phyloP scores from a whole-genome alignment of 2,888 invertebrate genomes.

The Cosmia trapezina region DNA sequence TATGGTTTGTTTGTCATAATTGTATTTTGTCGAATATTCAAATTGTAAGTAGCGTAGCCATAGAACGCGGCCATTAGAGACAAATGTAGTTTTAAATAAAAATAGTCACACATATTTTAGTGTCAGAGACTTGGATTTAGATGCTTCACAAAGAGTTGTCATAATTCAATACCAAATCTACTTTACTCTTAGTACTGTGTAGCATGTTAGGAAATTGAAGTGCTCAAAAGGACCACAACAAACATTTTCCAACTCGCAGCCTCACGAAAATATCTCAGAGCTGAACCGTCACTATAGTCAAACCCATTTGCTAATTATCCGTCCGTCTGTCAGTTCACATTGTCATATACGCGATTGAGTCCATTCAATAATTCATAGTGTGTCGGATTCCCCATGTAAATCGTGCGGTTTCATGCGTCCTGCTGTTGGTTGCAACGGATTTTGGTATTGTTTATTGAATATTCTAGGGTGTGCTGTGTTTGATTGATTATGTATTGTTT shows the following conservation, averaged over 20 bases:
- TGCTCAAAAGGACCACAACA: slow-evolving; percentile 16
- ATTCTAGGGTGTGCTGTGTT: slow-evolving; percentile 11
- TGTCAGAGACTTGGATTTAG: not conserved
- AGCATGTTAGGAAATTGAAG: no score
- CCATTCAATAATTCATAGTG: slow-evolving; percentile 67
- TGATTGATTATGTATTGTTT: slow-evolving; percentile 26
- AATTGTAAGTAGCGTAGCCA: no score
- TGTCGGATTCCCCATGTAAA: slow-evolving; percentile 60
- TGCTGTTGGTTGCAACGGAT: slow-evolving; percentile 25
- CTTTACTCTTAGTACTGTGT: not conserved
- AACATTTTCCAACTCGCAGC: slow-evolving; percentile 21
- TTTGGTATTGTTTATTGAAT: slow-evolving; percentile 43
- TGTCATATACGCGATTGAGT: slow-evolving; percentile 63
- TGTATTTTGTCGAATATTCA: no score
- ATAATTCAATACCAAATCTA: not conserved
- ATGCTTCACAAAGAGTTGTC: not conserved
- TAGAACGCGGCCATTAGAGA: not conserved
- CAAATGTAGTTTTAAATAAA: not conserved
- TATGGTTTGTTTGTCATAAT: not conserved
- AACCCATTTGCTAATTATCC: slow-evolving; percentile 77
- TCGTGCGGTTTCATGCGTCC: slow-evolving; percentile 53
- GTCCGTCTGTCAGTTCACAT: slow-evolving; percentile 59
- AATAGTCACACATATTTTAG: not conserved
- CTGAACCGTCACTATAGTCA: slow-evolving; percentile 48
- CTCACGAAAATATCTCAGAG: slow-evolving; percentile 37